Percentiles rank a stretch among this genome's conserved stretches.
These are phyloP conservation scores for Dynastes grantii DNA, from an alignment of 2,888 invertebrate genomes.

Conservation along the genomic window DNA sequence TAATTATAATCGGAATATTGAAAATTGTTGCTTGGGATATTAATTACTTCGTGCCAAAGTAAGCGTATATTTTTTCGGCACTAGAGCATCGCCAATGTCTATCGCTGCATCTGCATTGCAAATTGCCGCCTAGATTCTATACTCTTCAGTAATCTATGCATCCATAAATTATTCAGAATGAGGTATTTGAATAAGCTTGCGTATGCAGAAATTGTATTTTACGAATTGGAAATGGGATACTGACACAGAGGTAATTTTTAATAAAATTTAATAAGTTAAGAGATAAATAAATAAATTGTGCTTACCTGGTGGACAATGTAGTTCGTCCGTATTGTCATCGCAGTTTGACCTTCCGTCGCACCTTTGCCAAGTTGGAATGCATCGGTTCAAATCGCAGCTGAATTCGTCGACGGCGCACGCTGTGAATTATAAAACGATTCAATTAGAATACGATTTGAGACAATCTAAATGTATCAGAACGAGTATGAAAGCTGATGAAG, in stretches of 20 bases:
- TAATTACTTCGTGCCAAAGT: no score
- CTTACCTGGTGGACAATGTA: slow-evolving; percentile 71
- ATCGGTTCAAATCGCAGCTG: slow-evolving; percentile 76
- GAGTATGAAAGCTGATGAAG: slow-evolving; percentile 25
- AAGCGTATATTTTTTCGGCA: not conserved
- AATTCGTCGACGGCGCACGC: slow-evolving; percentile 75
- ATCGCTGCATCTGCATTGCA: slow-evolving; percentile 23
- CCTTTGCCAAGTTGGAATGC: slow-evolving; percentile 72
- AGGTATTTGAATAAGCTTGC: slow-evolving; percentile 6
- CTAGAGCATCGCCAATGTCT: not conserved
- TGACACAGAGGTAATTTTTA: not conserved
- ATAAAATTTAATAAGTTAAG: not conserved
- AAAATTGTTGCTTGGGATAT: no score
- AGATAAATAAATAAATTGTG: not conserved
- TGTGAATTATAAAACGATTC: slow-evolving; percentile 61
- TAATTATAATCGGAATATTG: no score
- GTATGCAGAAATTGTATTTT: slow-evolving; percentile 14
- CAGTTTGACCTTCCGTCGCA: slow-evolving; percentile 79
- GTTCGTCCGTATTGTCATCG: slow-evolving; percentile 80
- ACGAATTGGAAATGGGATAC: not conserved
- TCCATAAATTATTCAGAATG: slow-evolving; percentile 15
- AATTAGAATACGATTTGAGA: slow-evolving; percentile 48
- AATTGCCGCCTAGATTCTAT: slow-evolving; percentile 4
- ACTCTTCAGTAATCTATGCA: slow-evolving; percentile 7
- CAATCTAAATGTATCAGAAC: slow-evolving; percentile 40